phyloP scores from a whole-genome alignment of 2,797 vertebrate species.

The Trachurus trachurus region DNA sequence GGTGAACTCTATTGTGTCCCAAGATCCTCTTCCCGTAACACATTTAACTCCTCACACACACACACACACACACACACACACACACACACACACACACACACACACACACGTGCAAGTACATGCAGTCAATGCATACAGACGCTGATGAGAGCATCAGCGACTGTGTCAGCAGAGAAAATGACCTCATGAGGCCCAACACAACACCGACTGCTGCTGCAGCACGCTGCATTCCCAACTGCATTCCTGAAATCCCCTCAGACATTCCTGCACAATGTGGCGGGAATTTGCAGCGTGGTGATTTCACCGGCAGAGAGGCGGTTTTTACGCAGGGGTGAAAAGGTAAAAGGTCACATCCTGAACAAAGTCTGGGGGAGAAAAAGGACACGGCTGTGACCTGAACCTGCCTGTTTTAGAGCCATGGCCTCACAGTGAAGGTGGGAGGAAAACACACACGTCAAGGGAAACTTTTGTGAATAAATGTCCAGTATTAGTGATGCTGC shows the following conservation, averaged over 20 bases:
- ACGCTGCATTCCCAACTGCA: conserved; percentile 59
- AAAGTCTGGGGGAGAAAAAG: conserved; percentile 3
- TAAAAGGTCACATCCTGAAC: conserved; percentile 27
- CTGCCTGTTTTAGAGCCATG: background rate
- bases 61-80: background rate
- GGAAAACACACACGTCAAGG: background rate
- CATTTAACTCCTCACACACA: background rate
- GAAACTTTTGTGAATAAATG: background rate
- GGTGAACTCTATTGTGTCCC: conserved; percentile 34
- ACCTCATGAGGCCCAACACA: conserved; percentile 42
- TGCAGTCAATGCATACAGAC: background rate
- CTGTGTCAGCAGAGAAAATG: conserved; percentile 29
- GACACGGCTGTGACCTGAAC: background rate
- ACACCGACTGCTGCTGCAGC: conserved; percentile 49
- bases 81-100: background rate
- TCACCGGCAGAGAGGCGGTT: conserved; percentile 13
- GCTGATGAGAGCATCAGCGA: background rate
- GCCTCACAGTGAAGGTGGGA: background rate
- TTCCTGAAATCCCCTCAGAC: conserved; percentile 64
- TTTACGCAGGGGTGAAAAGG: conserved; percentile 30
- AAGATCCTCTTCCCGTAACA: conserved; percentile 42
- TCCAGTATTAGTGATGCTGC: no score
- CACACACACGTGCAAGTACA: background rate
- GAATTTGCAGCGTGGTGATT: conserved; percentile 49
- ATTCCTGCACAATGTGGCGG: conserved; percentile 61